phyloP scores from a whole-genome alignment of 1,140 invertebrate genomes.

The Phenacoccus solenopsis region DNA sequence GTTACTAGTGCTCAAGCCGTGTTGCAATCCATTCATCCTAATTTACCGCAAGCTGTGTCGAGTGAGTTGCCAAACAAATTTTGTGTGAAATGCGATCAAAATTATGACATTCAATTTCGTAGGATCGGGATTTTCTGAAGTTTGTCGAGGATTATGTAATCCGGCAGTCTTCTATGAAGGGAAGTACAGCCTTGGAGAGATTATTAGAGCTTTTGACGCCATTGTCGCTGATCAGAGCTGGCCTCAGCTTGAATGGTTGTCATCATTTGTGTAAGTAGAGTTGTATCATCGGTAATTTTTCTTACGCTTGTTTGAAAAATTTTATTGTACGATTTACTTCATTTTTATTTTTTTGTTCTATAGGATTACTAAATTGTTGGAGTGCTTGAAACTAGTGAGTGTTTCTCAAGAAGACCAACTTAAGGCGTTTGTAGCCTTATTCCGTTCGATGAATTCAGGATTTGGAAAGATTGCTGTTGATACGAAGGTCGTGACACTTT shows the following conservation, averaged over 20 bases:
- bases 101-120: background rate
- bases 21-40: constrained; percentile 28
- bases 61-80: background rate
- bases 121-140: constrained; percentile 37
- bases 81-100: too few relatives aligned
- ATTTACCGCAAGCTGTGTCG: constrained; percentile 30
- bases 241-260: constrained; percentile 42
- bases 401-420: constrained; percentile 30
- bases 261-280: constrained; percentile 36
- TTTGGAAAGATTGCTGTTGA: constrained; percentile 35
- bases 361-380: constrained; percentile 36
- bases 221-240: constrained; percentile 36
- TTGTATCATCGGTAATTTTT: background rate
- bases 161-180: constrained; percentile 40
- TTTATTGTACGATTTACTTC: background rate
- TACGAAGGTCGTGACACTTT: background rate
- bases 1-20: constrained; percentile 34
- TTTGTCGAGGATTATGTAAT: constrained; percentile 39
- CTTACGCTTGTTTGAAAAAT: background rate
- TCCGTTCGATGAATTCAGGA: constrained; percentile 32
- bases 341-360: constrained; percentile 22
- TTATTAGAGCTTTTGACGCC: constrained; percentile 41
- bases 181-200: constrained; percentile 34
- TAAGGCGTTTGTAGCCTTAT: constrained; percentile 27
- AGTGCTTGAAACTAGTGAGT: constrained; percentile 32